Percentiles rank a stretch among this genome's conserved stretches.
These are phyloP conservation scores for Microcebus ravelobensis DNA, from an alignment of 2,113 vertebrate species.

Conservation along the genomic window DNA sequence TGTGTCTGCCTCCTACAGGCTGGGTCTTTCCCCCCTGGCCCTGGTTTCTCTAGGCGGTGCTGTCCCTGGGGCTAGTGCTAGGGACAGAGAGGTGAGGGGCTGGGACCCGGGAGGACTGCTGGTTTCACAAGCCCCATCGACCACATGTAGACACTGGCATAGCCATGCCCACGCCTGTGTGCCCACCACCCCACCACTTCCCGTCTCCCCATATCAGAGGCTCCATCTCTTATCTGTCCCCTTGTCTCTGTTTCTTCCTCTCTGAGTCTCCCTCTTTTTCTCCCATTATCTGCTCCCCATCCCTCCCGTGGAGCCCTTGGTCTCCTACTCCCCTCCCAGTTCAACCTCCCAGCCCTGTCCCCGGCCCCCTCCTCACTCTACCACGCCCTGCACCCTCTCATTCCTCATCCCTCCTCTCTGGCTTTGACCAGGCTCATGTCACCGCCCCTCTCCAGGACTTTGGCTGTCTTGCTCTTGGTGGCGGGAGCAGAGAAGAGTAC, in stretches of 20 bases:
- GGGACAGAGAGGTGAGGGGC: background rate
- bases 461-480: background rate
- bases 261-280: background rate
- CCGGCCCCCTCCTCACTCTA: background rate
- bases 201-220: background rate
- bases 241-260: background rate
- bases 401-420: background rate
- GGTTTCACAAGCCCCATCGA: background rate
- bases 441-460: conserved; percentile 18
- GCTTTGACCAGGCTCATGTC: background rate
- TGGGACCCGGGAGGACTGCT: background rate
- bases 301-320: background rate
- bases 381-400: background rate
- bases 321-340: background rate
- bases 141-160: background rate
- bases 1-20: background rate
- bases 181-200: background rate
- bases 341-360: background rate
- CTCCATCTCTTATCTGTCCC: background rate
- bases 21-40: background rate
- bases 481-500: too few species aligned
- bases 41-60: background rate
- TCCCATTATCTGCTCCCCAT: background rate
- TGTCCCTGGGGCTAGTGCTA: background rate
- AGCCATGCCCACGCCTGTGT: background rate